These are phyloP conservation scores for Luperina testacea DNA, from an alignment of 2,888 invertebrate species.

Conservation along the genomic window DNA sequence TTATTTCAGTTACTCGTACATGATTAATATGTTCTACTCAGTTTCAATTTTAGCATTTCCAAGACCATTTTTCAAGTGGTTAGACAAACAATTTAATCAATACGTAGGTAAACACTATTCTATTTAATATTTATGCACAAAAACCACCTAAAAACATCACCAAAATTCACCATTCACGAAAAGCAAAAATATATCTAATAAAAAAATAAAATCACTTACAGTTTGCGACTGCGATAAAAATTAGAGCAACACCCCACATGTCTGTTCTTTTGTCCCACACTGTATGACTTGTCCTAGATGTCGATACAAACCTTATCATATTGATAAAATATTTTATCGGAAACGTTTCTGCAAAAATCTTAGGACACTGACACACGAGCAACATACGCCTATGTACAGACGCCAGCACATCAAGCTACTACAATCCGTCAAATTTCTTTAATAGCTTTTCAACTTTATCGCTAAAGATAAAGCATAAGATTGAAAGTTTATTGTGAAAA, in stretches of 20 bases:
- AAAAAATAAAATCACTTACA: conserved; percentile 62
- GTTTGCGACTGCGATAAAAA: conserved; percentile 53
- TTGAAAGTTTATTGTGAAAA: too few relatives aligned
- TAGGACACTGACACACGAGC: conserved; percentile 15
- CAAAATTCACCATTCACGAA: background rate
- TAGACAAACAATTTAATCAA: background rate
- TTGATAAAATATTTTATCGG: conserved; percentile 67
- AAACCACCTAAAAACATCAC: background rate
- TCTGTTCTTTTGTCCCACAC: conserved; percentile 55
- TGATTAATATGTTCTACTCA: background rate
- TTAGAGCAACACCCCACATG: conserved; percentile 67
- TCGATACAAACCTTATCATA: conserved; percentile 63
- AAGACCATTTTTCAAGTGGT: background rate
- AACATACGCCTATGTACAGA: background rate
- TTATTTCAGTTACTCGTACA: background rate
- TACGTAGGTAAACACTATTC: background rate
- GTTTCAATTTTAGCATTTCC: background rate
- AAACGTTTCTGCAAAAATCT: conserved; percentile 42
- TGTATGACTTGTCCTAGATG: conserved; percentile 60
- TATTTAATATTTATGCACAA: background rate
- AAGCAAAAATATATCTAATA: background rate
- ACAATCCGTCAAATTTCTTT: too few relatives aligned
- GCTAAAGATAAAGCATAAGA: too few relatives aligned
- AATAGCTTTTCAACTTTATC: too few relatives aligned
- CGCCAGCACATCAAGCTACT: too few relatives aligned